These are phyloP conservation scores for Tethea ocularis DNA, from an alignment of 2,888 invertebrate genomes.

Conservation along the genomic window DNA sequence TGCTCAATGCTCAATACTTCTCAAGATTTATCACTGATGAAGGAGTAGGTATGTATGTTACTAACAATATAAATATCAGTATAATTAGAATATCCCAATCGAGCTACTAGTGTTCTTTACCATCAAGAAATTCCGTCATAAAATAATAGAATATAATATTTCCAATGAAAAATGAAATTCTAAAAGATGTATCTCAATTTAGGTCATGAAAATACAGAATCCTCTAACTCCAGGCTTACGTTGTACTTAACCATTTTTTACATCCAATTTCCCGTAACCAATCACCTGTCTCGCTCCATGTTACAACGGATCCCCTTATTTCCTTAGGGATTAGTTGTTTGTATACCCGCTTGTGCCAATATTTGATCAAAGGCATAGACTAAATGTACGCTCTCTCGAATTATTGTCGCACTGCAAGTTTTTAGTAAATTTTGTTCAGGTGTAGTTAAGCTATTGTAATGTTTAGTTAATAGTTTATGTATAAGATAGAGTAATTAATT, in stretches of 20 bases:
- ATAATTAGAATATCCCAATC: too few species aligned
- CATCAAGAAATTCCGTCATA: too few species aligned
- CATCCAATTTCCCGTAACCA: conserved; percentile 43
- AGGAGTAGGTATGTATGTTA: too few species aligned
- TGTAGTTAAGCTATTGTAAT: background rate
- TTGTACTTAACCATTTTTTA: conserved; percentile 14
- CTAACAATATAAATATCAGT: too few species aligned
- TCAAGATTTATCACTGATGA: too few species aligned
- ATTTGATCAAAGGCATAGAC: conserved; percentile 34
- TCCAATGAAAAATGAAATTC: too few species aligned
- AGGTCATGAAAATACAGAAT: background rate
- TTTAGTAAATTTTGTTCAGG: background rate
- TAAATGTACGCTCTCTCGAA: conserved; percentile 5
- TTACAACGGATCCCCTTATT: conserved; percentile 58
- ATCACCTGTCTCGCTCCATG: conserved; percentile 44
- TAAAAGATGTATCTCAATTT: too few species aligned
- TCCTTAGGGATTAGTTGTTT: conserved; percentile 55
- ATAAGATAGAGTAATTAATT: background rate
- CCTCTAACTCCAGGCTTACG: background rate
- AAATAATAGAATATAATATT: too few species aligned
- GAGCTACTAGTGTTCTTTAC: too few species aligned
- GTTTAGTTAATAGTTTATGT: background rate
- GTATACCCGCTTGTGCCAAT: conserved; percentile 32
- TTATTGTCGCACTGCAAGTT: background rate
- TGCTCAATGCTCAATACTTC: too few species aligned